A percentile compares a stretch with the other conserved stretches of the same genome.
Evolutionary conservation across 2,888 invertebrate genomes (phyloP).

Genomic region (Sinentomon sp.): DNA sequence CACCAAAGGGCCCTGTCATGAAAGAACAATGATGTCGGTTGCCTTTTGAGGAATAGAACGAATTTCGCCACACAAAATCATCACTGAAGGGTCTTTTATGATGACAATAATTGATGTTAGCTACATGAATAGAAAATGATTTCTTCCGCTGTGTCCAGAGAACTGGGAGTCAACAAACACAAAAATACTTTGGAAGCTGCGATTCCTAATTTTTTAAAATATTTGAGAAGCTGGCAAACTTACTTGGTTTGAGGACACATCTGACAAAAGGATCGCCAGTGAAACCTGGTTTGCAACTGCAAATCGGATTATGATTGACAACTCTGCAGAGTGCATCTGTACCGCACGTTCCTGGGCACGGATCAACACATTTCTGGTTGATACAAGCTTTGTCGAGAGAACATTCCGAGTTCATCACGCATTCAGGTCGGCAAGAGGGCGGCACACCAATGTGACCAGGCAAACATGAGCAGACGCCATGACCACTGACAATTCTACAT

Average conservation of each 20-base stretch:
- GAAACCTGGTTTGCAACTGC: slow-evolving; percentile 42
- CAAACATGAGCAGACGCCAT: slow-evolving; percentile 59
- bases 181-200: too few relatives aligned
- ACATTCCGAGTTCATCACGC: slow-evolving; percentile 65
- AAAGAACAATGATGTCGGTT: too few relatives aligned
- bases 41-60: too few relatives aligned
- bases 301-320: slow-evolving; percentile 49
- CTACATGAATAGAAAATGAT: too few relatives aligned
- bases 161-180: too few relatives aligned
- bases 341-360: slow-evolving; percentile 54
- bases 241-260: slow-evolving; percentile 32
- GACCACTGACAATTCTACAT: slow-evolving; percentile 42
- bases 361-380: slow-evolving; percentile 59
- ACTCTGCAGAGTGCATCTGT: slow-evolving; percentile 47
- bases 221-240: too few relatives aligned
- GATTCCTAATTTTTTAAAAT: too few relatives aligned
- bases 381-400: slow-evolving; percentile 50
- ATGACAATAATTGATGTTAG: too few relatives aligned
- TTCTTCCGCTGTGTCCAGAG: too few relatives aligned
- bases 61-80: too few relatives aligned
- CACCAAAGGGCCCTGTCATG: too few relatives aligned
- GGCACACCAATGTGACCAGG: slow-evolving; percentile 49
- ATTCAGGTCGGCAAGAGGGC: slow-evolving; percentile 55
- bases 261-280: slow-evolving; percentile 37
- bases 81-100: too few relatives aligned